These are phyloP conservation scores for Drosophila suboccidentalis DNA, from an alignment of 2,888 invertebrate genomes.

Conservation along the genomic window DNA sequence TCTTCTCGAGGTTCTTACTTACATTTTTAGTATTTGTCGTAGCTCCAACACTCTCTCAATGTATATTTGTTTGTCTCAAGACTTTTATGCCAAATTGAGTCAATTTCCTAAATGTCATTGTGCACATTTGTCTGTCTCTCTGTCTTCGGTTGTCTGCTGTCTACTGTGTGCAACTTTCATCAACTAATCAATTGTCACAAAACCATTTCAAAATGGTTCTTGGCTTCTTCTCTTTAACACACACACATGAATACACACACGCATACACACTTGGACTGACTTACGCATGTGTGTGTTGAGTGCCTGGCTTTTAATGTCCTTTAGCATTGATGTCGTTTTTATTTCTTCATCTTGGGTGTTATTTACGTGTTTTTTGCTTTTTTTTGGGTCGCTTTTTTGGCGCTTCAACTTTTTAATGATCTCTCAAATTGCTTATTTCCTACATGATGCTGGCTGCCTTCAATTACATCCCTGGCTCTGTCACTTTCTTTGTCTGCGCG, in stretches of 20 bases:
- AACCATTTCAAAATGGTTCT: slow-evolving; percentile 39
- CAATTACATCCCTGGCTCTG: slow-evolving; percentile 62
- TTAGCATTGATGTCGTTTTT: slow-evolving; percentile 72
- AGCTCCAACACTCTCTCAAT: neutral
- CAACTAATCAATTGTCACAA: slow-evolving; percentile 55
- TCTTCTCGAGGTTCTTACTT: slow-evolving; percentile 26
- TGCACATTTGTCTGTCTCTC: slow-evolving; percentile 20
- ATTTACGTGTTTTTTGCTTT: slow-evolving; percentile 29
- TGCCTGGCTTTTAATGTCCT: slow-evolving; percentile 63
- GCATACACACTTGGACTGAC: neutral
- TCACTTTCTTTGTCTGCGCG: slow-evolving; percentile 31
- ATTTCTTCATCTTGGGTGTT: slow-evolving; percentile 61
- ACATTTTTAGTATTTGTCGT: neutral
- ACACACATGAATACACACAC: slow-evolving; percentile 10
- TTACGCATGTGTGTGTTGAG: slow-evolving; percentile 25
- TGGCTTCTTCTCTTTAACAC: slow-evolving; percentile 33
- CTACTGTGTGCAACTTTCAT: slow-evolving; percentile 43
- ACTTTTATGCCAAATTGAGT: slow-evolving; percentile 65
- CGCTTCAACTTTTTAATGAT: slow-evolving; percentile 79
- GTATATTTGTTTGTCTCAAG: slow-evolving; percentile 22
- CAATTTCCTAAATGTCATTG: slow-evolving; percentile 65
- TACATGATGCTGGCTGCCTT: slow-evolving; percentile 70
- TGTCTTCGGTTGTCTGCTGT: slow-evolving; percentile 2
- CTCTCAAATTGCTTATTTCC: slow-evolving; percentile 80
- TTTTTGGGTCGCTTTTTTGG: slow-evolving; percentile 45